phyloP scores from a whole-genome alignment of 2,888 invertebrate genomes.

The Lucinisca nassula region DNA sequence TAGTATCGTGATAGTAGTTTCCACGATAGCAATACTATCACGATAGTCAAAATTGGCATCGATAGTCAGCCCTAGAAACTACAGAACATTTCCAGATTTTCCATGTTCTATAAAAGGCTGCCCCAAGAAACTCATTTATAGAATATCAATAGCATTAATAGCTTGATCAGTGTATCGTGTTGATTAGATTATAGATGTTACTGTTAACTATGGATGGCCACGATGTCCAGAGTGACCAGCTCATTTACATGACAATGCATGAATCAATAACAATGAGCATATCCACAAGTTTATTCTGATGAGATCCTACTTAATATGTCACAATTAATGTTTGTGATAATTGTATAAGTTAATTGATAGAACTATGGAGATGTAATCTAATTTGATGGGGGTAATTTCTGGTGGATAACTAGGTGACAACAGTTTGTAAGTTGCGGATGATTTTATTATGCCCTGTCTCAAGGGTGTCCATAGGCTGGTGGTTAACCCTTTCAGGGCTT shows the following conservation, averaged over 20 bases:
- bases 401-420: neutral
- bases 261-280: neutral
- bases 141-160: conserved; percentile 4
- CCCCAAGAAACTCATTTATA: neutral
- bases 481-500: no score
- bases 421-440: neutral
- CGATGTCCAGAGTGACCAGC: neutral
- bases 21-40: no score
- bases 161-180: neutral
- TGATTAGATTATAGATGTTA: neutral
- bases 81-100: no score
- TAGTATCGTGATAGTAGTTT: no score
- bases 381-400: neutral
- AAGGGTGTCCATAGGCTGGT: no score
- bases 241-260: neutral
- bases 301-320: neutral
- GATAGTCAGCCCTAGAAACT: no score
- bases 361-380: neutral
- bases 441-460: no score
- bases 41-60: no score
- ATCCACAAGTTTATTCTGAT: conserved; percentile 5
- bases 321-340: neutral
- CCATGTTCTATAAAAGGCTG: neutral
- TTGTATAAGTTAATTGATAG: neutral
- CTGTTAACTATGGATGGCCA: neutral